Percentiles rank a stretch among this genome's conserved stretches.
Evolutionary conservation across 2,888 invertebrate genomes (phyloP).

Genomic region (Scaptomyza polygonia): DNA sequence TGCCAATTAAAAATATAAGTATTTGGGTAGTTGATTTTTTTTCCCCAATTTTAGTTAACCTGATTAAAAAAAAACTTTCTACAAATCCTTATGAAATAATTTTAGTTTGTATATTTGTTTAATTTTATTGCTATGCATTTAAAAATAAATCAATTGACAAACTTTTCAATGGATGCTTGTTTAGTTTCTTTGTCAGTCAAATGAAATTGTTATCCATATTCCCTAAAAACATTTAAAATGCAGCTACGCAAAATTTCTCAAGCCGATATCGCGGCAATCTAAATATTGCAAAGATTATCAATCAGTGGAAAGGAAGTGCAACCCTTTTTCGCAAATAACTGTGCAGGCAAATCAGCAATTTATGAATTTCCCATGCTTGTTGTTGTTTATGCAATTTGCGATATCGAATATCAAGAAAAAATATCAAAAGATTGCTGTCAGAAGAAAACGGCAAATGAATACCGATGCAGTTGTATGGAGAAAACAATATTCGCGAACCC

Average conservation of each 20-base stretch:
- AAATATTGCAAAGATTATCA: constrained; percentile 22
- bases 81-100: too few species aligned
- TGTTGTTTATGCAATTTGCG: constrained; percentile 72
- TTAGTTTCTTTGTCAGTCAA: background rate
- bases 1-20: too few species aligned
- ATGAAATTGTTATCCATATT: background rate
- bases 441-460: constrained; percentile 62
- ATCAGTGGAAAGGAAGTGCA: constrained; percentile 26
- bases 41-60: too few species aligned
- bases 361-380: constrained; percentile 71
- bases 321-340: constrained; percentile 56
- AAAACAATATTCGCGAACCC: constrained; percentile 35
- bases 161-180: too few species aligned
- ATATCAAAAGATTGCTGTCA: constrained; percentile 36
- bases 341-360: constrained; percentile 50
- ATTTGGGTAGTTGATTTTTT: too few species aligned
- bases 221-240: background rate
- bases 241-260: constrained; percentile 29
- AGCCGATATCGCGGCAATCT: constrained; percentile 24
- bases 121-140: too few species aligned
- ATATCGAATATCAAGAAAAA: constrained; percentile 69
- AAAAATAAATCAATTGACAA: too few species aligned
- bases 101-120: too few species aligned
- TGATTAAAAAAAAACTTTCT: too few species aligned
- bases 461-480: constrained; percentile 28